Evolutionary conservation across 1,140 invertebrate species (phyloP), one percentile per base, ranked within the genome.

Genomic region (Pogonomyrmex californicus): DNA sequence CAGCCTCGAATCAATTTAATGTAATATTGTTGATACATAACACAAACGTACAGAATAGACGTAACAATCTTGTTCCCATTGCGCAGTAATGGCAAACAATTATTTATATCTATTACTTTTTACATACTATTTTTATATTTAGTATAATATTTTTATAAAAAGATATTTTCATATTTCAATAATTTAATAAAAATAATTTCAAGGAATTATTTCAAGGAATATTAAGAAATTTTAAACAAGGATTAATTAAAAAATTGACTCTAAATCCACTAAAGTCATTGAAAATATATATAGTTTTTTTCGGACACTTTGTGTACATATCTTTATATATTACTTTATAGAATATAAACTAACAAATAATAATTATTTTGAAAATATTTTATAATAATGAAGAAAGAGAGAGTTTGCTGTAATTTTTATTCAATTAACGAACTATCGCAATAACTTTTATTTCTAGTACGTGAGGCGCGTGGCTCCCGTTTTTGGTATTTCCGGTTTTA

Each of bases 381-480:
- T 12, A 38, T 58, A 9, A 60, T 9, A 33, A 10, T 41, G 5
- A 12, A 23, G 12, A 7, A 79, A 30, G 14, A 60, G 6, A 47
- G 12, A 68, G 41, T 81, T 81, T 23, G 23, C 2, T 12, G 12
- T 51, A n/a, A 10, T 68, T 10, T 63, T 51, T 51, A 54, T 79
- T 41, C 36, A 12, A 62, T 71, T 77, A 63, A 44, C 56, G 23
- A 2, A 41, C 10, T 60, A 14, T 60, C 36, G 14, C 12, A 38
- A 10, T 6, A 76, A 56, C 38, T 70, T 33, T 75, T 88, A 76
- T 70, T 68, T 9, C 36, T 1, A 30, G 86, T 88, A 91, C 89
- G 92, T 92, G 89, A 93, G 86, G 89, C 88, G 73, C 92, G 90
- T 89, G 86, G 86, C 70, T 92, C 92, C 91, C 92, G 87, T 90